These are phyloP conservation scores for Byasa hedistus DNA, from an alignment of 2,888 invertebrate genomes.

Conservation along the genomic window DNA sequence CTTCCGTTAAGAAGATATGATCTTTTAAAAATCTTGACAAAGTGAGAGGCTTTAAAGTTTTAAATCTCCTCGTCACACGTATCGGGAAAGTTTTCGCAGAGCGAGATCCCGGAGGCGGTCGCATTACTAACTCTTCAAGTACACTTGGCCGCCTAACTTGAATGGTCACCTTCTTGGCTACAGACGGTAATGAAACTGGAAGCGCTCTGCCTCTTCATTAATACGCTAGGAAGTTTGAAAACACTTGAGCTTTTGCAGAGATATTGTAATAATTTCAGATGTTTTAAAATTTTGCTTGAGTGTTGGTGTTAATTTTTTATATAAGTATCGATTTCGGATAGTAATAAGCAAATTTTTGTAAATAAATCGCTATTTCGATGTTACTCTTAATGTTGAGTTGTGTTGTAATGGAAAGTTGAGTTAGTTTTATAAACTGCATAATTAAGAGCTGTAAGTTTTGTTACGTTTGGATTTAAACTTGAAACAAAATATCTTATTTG, in stretches of 20 bases:
- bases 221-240: constrained; percentile 18
- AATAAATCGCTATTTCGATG: too few species aligned
- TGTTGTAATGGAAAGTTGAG: too few species aligned
- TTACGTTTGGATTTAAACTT: not conserved
- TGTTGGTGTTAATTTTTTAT: not conserved
- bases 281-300: not conserved
- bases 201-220: constrained; percentile 36
- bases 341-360: not conserved
- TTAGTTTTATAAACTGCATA: too few species aligned
- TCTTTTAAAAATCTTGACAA: constrained; percentile 21
- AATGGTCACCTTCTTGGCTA: constrained; percentile 40
- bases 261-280: not conserved
- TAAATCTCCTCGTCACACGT: constrained; percentile 40
- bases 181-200: constrained; percentile 40
- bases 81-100: constrained; percentile 41
- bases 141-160: constrained; percentile 47
- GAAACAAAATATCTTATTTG: not conserved
- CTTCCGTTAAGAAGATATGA: not conserved
- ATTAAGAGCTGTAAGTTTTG: too few species aligned
- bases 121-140: constrained; percentile 48
- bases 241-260: constrained; percentile 8
- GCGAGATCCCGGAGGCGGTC: constrained; percentile 35
- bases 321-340: not conserved
- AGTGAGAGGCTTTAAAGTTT: constrained; percentile 34
- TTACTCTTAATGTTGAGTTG: too few species aligned